Evolutionary conservation across 2,797 vertebrate genomes (phyloP).

Genomic region (Rhinophrynus dorsalis): DNA sequence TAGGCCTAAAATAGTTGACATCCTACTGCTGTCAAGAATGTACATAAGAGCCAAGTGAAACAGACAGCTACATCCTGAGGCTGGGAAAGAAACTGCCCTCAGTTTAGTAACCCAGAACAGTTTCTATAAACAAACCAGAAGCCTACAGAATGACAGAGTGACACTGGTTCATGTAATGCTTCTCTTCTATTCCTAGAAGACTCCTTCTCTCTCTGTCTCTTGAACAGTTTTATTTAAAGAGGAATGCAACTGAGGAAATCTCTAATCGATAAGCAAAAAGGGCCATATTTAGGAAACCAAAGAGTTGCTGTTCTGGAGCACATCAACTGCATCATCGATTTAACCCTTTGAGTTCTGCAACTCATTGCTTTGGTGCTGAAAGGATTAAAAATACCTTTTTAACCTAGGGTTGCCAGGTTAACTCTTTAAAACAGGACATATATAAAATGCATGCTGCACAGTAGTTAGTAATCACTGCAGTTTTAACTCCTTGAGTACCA

Average conservation of each 20-base stretch:
- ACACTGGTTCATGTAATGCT: constrained; percentile 54
- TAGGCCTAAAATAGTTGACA: constrained; percentile 21
- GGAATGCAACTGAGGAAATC: neutral
- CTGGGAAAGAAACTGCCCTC: constrained; percentile 44
- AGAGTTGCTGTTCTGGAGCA: too few relatives aligned
- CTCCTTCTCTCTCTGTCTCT: neutral
- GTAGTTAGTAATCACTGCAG: too few relatives aligned
- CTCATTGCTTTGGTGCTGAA: too few relatives aligned
- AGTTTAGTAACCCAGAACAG: constrained; percentile 51
- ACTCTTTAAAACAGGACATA: too few relatives aligned
- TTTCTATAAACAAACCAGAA: constrained; percentile 54
- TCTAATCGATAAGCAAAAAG: neutral
- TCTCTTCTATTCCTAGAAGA: constrained; percentile 26
- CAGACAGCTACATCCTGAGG: constrained; percentile 55
- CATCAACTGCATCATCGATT: too few relatives aligned
- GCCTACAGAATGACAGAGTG: constrained; percentile 47
- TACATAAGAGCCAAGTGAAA: constrained; percentile 52
- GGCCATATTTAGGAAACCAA: too few relatives aligned
- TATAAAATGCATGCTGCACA: too few relatives aligned
- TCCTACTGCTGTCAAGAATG: constrained; percentile 8
- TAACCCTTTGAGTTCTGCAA: too few relatives aligned
- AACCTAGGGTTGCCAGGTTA: too few relatives aligned
- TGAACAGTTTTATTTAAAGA: constrained; percentile 51
- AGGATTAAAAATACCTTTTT: too few relatives aligned
- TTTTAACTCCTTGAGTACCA: too few relatives aligned